Conservation (phyloP, 2,113 vertebrate species). For the Anguilla japonica region DNA sequence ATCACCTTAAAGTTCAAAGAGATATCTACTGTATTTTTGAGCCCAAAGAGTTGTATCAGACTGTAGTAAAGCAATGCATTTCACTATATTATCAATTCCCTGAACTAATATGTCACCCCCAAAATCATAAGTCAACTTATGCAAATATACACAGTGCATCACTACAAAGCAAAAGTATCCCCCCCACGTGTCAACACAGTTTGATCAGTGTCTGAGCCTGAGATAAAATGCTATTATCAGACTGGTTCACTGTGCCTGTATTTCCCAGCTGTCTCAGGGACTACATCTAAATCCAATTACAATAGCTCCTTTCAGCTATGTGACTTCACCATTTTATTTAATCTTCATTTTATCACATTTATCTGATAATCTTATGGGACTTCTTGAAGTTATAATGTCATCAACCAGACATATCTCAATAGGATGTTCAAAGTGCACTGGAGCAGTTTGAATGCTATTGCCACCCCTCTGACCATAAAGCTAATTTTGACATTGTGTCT, state of each 20-base stretch:
- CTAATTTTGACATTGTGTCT: not conserved
- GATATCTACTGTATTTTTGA: not conserved
- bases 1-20: too few relatives aligned
- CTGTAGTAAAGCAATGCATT: not conserved
- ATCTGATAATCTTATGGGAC: not conserved
- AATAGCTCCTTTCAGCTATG: not conserved
- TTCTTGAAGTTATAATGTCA: slow-evolving; percentile 1
- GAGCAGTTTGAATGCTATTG: not conserved
- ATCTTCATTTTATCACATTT: not conserved
- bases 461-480: not conserved
- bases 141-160: not conserved
- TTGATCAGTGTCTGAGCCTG: not conserved
- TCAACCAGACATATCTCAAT: not conserved
- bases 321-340: not conserved
- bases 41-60: not conserved
- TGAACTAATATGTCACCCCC: too few relatives aligned
- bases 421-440: not conserved
- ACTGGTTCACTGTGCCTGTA: not conserved
- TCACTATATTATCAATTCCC: not conserved
- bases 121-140: not conserved
- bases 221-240: not conserved
- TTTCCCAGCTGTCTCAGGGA: not conserved
- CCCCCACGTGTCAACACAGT: not conserved
- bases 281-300: not conserved
- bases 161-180: not conserved